Base-by-base conservation (phyloP, 2,888 invertebrate species). In the Slavum lentiscoides region DNA sequence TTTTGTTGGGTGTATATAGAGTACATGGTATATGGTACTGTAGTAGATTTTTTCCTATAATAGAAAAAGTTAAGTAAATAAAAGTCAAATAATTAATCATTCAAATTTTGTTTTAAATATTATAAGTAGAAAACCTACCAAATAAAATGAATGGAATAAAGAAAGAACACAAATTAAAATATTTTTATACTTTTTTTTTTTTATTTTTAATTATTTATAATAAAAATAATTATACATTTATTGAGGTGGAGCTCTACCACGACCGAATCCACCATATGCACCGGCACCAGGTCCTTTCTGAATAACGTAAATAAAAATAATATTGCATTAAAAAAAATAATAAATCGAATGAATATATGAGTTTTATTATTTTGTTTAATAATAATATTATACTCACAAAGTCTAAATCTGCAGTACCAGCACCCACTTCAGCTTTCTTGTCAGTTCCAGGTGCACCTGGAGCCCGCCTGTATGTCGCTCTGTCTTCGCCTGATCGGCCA, bases 361-460 rank as follows among this genome's bases (percentile, higher is more conserved):
- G 9, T 55, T 19, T 0, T 66, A 55, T 73, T 39, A 43, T 23
- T 68, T 19, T 61, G 70, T 82, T 64, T 17, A 15, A 17, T 21
- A 55, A 67, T 85, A 83, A 8, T n/a, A 17, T 39, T 39, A 43
- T 67, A 86, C 90, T 89, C 85, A 90, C 90, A 88, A 97, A 97
- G 91, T 97, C 96, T 86, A 98, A 91, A 87, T 93, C 93, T 84
- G 92, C 94, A 82, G 94, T 92, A 84, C 98, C 98, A 85, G 97
- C 94, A 84, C 98, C 98, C 85, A 96, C 98, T 88, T 98, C 98
- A 83, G 94, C 94, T 88, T 96, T 96, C 88, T 98, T 98, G 87
- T 98, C 98, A 59, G 91, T 88, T 70, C 91, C 90, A 76, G 90
- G 90, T 21, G 89, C 88, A 59, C 93, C 92, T 21, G 91, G 91